These are phyloP conservation scores for Pollenia angustigena DNA, from an alignment of 2,888 invertebrate genomes.

Conservation along the genomic window DNA sequence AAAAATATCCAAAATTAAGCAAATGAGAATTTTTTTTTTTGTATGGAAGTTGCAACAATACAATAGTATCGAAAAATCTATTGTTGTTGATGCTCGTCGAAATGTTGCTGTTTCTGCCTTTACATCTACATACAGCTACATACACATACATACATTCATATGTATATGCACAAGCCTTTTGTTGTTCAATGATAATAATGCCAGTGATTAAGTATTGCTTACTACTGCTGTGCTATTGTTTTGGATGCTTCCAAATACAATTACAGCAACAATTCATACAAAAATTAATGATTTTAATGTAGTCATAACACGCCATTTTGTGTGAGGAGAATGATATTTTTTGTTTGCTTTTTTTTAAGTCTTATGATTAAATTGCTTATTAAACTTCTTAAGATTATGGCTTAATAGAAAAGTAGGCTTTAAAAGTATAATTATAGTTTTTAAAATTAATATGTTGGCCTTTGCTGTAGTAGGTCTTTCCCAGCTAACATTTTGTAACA, in stretches of 20 bases:
- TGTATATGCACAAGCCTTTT: background rate
- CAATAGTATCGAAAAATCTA: slow-evolving; percentile 59
- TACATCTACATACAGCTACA: slow-evolving; percentile 14
- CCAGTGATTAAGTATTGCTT: slow-evolving; percentile 58
- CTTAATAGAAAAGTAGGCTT: too few relatives aligned
- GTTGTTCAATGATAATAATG: slow-evolving; percentile 61
- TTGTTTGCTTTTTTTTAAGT: background rate
- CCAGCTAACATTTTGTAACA: too few relatives aligned
- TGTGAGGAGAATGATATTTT: slow-evolving; percentile 47
- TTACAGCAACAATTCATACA: slow-evolving; percentile 40
- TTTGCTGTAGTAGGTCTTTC: too few relatives aligned
- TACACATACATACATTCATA: background rate
- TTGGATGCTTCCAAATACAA: slow-evolving; percentile 49
- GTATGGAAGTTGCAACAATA: slow-evolving; percentile 51
- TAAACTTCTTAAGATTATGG: background rate
- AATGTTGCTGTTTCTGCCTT: slow-evolving; percentile 33
- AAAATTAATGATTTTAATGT: slow-evolving; percentile 60
- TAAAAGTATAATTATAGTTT: too few relatives aligned
- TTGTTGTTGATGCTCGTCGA: slow-evolving; percentile 35
- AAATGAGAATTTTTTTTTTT: slow-evolving; percentile 51
- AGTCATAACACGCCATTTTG: slow-evolving; percentile 57
- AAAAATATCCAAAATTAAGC: slow-evolving; percentile 65
- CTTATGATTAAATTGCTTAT: background rate
- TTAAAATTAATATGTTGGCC: too few relatives aligned
- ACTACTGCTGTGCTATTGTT: slow-evolving; percentile 50